Percentiles rank a stretch among this genome's conserved stretches.
phyloP scores from a whole-genome alignment of 2,797 vertebrate genomes.

The Triplophysa bombifrons region DNA sequence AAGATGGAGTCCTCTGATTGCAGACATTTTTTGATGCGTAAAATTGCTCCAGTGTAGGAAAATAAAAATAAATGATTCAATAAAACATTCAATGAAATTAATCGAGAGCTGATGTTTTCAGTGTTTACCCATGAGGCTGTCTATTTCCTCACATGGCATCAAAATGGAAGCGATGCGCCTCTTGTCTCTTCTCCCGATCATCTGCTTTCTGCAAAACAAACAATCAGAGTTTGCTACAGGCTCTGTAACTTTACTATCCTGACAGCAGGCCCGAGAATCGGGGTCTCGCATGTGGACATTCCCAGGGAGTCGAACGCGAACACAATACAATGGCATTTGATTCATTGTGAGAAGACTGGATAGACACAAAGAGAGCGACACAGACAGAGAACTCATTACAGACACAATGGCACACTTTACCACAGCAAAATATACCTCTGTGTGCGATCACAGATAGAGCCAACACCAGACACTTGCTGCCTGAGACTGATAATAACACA shows the following conservation, averaged over 20 bases:
- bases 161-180: constrained; percentile 97
- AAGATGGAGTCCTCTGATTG: constrained; percentile 7
- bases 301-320: constrained; percentile 7
- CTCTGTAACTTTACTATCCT: constrained; percentile 8
- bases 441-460: constrained; percentile 57
- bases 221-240: constrained; percentile 5
- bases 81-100: constrained; percentile 35
- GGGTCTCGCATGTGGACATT: constrained; percentile 1
- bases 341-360: constrained; percentile 4
- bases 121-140: constrained; percentile 46
- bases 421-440: constrained; percentile 52
- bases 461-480: constrained; percentile 56
- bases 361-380: constrained; percentile 25
- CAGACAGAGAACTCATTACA: constrained; percentile 50
- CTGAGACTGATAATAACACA: constrained; percentile 58
- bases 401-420: constrained; percentile 58
- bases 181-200: constrained; percentile 94
- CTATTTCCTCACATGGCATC: constrained; percentile 89
- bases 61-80: constrained; percentile 53
- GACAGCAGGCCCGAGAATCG: background rate
- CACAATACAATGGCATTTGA: constrained; percentile 23
- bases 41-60: constrained; percentile 28
- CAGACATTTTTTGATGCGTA: constrained; percentile 43
- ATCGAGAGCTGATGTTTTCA: constrained; percentile 15
- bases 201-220: constrained; percentile 90